Percentiles rank a stretch among this genome's conserved stretches.
phyloP scores from a whole-genome alignment of 2,797 vertebrate species.

The Epinephelus coioides region DNA sequence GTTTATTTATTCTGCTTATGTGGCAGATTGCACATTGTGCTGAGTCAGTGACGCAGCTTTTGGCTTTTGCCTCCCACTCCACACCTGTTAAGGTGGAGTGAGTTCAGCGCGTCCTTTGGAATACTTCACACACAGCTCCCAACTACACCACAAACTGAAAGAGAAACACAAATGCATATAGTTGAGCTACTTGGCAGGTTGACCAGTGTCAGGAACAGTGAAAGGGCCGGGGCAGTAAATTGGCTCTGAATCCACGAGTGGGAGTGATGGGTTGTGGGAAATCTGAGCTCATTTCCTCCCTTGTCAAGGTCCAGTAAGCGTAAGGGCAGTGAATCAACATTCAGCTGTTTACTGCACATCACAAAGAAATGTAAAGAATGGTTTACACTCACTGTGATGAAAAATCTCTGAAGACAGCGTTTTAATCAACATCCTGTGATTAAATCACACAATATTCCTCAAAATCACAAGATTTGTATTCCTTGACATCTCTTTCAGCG shows the following conservation, averaged over 20 bases:
- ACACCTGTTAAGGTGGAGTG: slow-evolving; percentile 53
- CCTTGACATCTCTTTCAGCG: slow-evolving; percentile 18
- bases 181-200: slow-evolving; percentile 48
- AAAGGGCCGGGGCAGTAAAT: slow-evolving; percentile 61
- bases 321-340: slow-evolving; percentile 52
- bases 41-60: slow-evolving; percentile 46
- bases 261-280: slow-evolving; percentile 66
- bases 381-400: slow-evolving; percentile 31
- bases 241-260: slow-evolving; percentile 64
- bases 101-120: slow-evolving; percentile 17
- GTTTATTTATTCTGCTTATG: slow-evolving; percentile 32
- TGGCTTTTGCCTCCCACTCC: slow-evolving; percentile 27
- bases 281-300: slow-evolving; percentile 72
- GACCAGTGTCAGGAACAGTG: slow-evolving; percentile 61
- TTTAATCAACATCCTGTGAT: slow-evolving; percentile 12
- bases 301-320: slow-evolving; percentile 62
- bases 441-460: slow-evolving; percentile 14
- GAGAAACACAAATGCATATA: slow-evolving; percentile 25
- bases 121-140: slow-evolving; percentile 5
- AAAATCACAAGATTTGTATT: neutral
- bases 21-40: slow-evolving; percentile 30
- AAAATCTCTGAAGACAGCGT: neutral
- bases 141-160: slow-evolving; percentile 26
- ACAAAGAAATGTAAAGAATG: slow-evolving; percentile 35
- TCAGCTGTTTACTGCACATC: slow-evolving; percentile 53